Percentiles rank a stretch among this genome's conserved stretches.
These are phyloP conservation scores for Agonum fuliginosum DNA, from an alignment of 2,888 invertebrate genomes.

Conservation along the genomic window DNA sequence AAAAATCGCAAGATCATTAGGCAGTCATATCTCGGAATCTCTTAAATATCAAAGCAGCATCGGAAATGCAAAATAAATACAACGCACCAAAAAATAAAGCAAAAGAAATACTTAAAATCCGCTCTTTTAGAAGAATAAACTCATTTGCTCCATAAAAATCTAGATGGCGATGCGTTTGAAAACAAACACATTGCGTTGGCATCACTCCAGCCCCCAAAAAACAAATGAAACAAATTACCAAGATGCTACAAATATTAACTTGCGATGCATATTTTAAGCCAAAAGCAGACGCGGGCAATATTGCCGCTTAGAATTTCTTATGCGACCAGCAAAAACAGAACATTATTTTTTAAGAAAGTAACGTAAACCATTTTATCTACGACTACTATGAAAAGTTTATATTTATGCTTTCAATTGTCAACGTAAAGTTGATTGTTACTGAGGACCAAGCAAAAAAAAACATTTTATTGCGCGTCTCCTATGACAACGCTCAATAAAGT, in stretches of 20 bases:
- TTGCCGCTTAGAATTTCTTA: conserved; percentile 19
- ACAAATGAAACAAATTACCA: conserved; percentile 49
- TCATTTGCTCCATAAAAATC: conserved; percentile 56
- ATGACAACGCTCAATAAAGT: no score
- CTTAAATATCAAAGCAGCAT: conserved; percentile 2
- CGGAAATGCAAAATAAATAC: conserved; percentile 53
- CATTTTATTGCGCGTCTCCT: no score
- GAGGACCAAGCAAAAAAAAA: no score
- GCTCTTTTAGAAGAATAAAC: conserved; percentile 52
- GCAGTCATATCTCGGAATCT: not conserved
- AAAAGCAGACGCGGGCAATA: conserved; percentile 28
- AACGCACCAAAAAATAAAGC: conserved; percentile 45
- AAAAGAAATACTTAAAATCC: conserved; percentile 44
- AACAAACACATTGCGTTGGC: conserved; percentile 57
- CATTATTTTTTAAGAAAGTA: no score
- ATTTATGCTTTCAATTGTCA: no score
- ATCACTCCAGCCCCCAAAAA: conserved; percentile 36
- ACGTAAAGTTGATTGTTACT: no score
- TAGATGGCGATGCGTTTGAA: conserved; percentile 35
- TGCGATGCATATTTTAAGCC: conserved; percentile 42
- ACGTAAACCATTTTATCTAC: no score
- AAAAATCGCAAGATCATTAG: not conserved
- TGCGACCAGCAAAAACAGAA: not conserved
- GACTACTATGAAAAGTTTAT: no score
- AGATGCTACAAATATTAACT: conserved; percentile 54